These are phyloP conservation scores for Zaprionus inermis DNA, from an alignment of 1,140 invertebrate species.

Conservation along the genomic window DNA sequence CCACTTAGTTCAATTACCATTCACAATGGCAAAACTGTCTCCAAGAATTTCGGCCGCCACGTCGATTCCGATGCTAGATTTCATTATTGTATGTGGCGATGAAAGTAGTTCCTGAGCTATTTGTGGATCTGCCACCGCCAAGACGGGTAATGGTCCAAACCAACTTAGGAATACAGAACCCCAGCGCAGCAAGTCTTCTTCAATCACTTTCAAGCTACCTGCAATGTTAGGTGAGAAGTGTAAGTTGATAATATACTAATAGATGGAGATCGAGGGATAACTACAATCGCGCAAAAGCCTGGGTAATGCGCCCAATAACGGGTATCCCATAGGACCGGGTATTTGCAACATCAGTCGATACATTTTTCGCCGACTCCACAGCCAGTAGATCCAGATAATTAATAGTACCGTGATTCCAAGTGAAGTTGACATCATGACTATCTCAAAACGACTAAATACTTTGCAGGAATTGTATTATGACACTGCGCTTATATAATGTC, in stretches of 20 bases:
- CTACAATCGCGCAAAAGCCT: slow-evolving; percentile 27
- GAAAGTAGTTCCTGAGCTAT: slow-evolving; percentile 51
- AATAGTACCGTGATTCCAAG: slow-evolving; percentile 13
- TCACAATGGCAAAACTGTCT: slow-evolving; percentile 39
- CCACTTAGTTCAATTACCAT: slow-evolving; percentile 28
- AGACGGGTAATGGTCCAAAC: slow-evolving; percentile 51
- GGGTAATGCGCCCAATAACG: slow-evolving; percentile 46
- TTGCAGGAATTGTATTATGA: neutral
- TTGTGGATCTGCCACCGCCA: slow-evolving; percentile 54
- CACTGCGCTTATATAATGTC: slow-evolving; percentile 9
- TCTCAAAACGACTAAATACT: neutral
- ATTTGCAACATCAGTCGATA: slow-evolving; percentile 58
- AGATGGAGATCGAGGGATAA: neutral
- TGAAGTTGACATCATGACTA: slow-evolving; percentile 4
- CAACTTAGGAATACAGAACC: slow-evolving; percentile 14
- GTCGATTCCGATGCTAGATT: slow-evolving; percentile 16
- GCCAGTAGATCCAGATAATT: slow-evolving; percentile 55
- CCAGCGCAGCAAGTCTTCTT: neutral
- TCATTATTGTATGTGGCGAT: slow-evolving; percentile 45
- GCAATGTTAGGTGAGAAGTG: neutral
- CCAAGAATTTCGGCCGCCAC: slow-evolving; percentile 29
- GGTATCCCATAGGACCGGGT: slow-evolving; percentile 56
- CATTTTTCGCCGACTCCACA: slow-evolving; percentile 67
- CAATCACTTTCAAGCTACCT: neutral
- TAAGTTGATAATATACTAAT: neutral